phyloP scores from a whole-genome alignment of 1,140 invertebrate genomes.

The Portunus trituberculatus region DNA sequence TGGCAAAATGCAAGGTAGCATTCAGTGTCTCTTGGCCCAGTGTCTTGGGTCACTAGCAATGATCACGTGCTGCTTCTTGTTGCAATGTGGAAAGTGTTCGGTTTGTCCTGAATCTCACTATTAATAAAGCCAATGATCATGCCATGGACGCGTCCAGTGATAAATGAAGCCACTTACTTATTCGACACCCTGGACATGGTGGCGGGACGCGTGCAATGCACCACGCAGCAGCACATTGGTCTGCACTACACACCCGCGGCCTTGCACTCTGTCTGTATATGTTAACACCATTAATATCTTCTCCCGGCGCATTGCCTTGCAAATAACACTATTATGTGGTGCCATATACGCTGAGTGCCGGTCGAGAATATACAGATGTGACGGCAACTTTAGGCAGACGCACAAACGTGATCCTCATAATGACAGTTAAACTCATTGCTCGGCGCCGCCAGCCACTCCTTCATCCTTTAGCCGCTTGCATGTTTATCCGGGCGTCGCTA shows the following conservation, averaged over 20 bases:
- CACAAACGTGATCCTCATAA: background rate
- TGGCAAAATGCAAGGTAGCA: too few relatives aligned
- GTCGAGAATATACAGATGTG: background rate
- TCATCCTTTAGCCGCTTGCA: background rate
- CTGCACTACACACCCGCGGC: background rate
- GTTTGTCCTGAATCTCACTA: background rate
- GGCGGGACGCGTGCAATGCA: background rate
- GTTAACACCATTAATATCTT: conserved; percentile 23
- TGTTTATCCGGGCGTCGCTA: too few relatives aligned
- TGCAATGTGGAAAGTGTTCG: background rate
- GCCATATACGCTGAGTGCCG: background rate
- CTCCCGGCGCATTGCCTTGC: background rate
- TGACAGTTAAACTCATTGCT: background rate
- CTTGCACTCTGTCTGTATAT: background rate
- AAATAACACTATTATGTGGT: background rate
- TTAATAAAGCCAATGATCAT: background rate
- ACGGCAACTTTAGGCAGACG: background rate
- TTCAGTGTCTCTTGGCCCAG: too few relatives aligned
- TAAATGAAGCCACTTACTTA: background rate
- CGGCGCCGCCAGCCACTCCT: background rate
- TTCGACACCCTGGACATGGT: background rate
- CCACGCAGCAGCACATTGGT: background rate
- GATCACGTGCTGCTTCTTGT: background rate
- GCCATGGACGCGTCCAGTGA: background rate
- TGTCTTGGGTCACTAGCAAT: background rate